Evolutionary conservation across 2,797 vertebrate genomes (phyloP).

Genomic region (Acanthurus tractus): DNA sequence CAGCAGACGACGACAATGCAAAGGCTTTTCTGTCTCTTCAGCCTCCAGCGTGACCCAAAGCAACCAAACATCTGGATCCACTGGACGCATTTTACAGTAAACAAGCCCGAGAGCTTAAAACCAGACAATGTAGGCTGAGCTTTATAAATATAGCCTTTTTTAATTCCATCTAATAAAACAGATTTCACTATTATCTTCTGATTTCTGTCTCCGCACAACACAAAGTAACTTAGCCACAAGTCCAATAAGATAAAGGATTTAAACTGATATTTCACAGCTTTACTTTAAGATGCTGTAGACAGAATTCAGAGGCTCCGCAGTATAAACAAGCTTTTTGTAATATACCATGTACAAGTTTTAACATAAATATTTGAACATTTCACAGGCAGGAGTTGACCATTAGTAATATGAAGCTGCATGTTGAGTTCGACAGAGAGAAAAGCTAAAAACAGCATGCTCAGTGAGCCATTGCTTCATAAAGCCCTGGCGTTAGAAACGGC

Average conservation of each 20-base stretch:
- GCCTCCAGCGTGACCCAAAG: conserved; percentile 32
- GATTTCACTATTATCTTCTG: not conserved
- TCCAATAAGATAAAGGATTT: not conserved
- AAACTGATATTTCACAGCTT: not conserved
- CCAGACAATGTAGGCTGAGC: not conserved
- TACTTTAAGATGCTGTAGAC: not conserved
- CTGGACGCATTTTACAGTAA: conserved; percentile 18
- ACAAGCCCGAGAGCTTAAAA: conserved; percentile 21
- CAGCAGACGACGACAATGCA: conserved; percentile 3
- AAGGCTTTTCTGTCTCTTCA: conserved; percentile 2
- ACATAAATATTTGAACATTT: conserved; percentile 4
- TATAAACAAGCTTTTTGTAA: not conserved
- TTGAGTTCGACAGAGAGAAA: conserved; percentile 1
- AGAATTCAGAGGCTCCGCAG: not conserved
- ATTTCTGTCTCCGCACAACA: not conserved
- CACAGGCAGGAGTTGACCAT: not conserved
- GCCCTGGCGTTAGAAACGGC: conserved; percentile 31
- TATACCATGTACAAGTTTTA: not conserved
- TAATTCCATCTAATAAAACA: not conserved
- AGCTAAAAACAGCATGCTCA: conserved; percentile 21
- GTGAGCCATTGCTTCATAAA: conserved; percentile 44
- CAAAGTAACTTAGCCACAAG: not conserved
- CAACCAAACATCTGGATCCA: conserved; percentile 44
- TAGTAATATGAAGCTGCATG: not conserved
- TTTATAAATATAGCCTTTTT: conserved; percentile 22